A percentile compares a stretch with the other conserved stretches of the same genome.
These are phyloP conservation scores for Muraenolepis orangiensis DNA, from an alignment of 2,797 vertebrate genomes.

Conservation along the genomic window DNA sequence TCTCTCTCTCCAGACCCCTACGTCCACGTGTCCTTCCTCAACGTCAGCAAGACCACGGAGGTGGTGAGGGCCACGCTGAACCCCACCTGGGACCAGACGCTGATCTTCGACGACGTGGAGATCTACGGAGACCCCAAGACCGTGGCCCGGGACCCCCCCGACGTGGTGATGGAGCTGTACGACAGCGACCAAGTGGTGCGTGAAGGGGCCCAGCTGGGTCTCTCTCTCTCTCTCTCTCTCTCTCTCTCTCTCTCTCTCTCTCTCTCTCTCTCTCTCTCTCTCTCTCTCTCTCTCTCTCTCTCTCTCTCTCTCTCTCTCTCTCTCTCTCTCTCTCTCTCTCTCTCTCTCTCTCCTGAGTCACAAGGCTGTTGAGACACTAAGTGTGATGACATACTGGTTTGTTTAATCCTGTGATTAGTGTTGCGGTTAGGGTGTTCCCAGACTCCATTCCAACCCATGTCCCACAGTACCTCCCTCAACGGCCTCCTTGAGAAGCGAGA, in stretches of 20 bases:
- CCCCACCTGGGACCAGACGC: slow-evolving; percentile 95
- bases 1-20: slow-evolving; percentile 84
- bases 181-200: slow-evolving; percentile 93
- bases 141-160: slow-evolving; percentile 80
- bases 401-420: neutral
- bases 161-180: slow-evolving; percentile 87
- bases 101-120: slow-evolving; percentile 93
- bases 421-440: neutral
- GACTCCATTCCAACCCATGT: neutral
- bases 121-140: slow-evolving; percentile 88
- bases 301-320: no score
- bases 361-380: neutral
- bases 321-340: no score
- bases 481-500: neutral
- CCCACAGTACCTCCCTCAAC: neutral
- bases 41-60: slow-evolving; percentile 95
- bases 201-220: no score
- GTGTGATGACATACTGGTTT: neutral
- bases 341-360: no score
- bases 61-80: slow-evolving; percentile 86
- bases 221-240: no score
- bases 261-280: no score
- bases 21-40: slow-evolving; percentile 90
- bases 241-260: no score
- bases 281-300: no score